Conservation (phyloP, 1,140 invertebrate genomes). For the Potamilus streckersoni region DNA sequence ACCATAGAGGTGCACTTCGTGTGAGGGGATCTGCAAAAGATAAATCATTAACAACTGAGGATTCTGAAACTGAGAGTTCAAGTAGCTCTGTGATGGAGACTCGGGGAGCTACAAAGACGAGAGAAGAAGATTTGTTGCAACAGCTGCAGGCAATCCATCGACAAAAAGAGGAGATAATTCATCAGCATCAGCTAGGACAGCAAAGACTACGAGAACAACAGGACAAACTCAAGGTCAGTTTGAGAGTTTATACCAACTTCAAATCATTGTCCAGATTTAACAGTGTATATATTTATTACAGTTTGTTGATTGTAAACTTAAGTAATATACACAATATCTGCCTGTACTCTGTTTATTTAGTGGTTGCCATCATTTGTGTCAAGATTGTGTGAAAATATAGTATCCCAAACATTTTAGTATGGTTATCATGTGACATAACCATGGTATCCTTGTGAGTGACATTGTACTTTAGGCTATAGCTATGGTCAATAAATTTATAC, state of each 20-base stretch:
- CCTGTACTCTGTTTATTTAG: too few relatives aligned
- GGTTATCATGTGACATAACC: too few relatives aligned
- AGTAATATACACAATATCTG: too few relatives aligned
- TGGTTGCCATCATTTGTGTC: too few relatives aligned
- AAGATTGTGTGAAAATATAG: too few relatives aligned
- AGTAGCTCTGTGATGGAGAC: slow-evolving; percentile 36
- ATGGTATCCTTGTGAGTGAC: too few relatives aligned
- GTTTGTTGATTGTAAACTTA: too few relatives aligned
- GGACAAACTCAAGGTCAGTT: slow-evolving; percentile 31
- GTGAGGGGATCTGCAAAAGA: neutral
- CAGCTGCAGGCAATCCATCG: slow-evolving; percentile 56
- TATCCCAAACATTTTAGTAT: too few relatives aligned
- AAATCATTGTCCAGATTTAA: too few relatives aligned
- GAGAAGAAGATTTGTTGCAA: slow-evolving; percentile 44
- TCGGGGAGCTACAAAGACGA: slow-evolving; percentile 34
- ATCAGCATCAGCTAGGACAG: slow-evolving; percentile 40
- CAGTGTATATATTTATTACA: too few relatives aligned
- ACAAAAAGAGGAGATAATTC: slow-evolving; percentile 55
- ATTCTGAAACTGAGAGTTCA: slow-evolving; percentile 37
- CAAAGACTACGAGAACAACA: slow-evolving; percentile 26
- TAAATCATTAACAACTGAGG: slow-evolving; percentile 12
- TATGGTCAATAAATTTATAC: too few relatives aligned
- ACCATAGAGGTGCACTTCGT: neutral
- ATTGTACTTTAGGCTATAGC: too few relatives aligned
- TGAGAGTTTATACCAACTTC: neutral